A percentile compares a stretch with the other conserved stretches of the same genome.
Evolutionary conservation across 2,888 invertebrate species (phyloP).

Genomic region (Hipparchia semele): DNA sequence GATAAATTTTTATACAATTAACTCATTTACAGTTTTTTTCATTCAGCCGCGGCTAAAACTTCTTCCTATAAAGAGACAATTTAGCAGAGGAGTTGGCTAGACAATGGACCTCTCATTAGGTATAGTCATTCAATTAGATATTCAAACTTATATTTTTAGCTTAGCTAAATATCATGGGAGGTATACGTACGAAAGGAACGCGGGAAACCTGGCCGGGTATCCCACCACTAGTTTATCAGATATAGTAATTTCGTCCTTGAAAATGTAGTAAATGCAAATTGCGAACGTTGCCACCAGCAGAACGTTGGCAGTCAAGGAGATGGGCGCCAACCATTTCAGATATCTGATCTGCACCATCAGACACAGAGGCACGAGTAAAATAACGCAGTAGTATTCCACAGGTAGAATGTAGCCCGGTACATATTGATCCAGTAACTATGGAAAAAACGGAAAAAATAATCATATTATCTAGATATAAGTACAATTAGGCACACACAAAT

Average conservation of each 20-base stretch:
- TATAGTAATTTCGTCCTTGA: slow-evolving; percentile 76
- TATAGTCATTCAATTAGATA: too few relatives aligned
- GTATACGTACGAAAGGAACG: slow-evolving; percentile 88
- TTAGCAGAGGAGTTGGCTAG: too few relatives aligned
- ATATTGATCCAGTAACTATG: slow-evolving; percentile 71
- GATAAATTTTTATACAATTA: too few relatives aligned
- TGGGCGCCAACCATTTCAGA: slow-evolving; percentile 92
- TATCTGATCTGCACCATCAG: slow-evolving; percentile 84
- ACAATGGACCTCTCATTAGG: too few relatives aligned
- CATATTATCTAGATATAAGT: neutral
- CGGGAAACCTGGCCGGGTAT: slow-evolving; percentile 85
- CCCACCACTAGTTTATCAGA: slow-evolving; percentile 80
- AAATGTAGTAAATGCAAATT: slow-evolving; percentile 92
- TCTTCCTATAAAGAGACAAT: too few relatives aligned
- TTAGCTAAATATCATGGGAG: neutral
- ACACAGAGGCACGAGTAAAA: slow-evolving; percentile 66
- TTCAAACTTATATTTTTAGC: too few relatives aligned
- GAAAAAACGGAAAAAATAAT: slow-evolving; percentile 31
- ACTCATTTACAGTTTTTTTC: too few relatives aligned
- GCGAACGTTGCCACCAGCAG: slow-evolving; percentile 89
- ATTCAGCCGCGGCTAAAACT: too few relatives aligned
- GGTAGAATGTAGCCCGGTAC: slow-evolving; percentile 55
- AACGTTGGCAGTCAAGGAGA: slow-evolving; percentile 93
- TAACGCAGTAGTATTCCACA: slow-evolving; percentile 71
- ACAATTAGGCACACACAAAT: too few relatives aligned